A percentile compares a stretch with the other conserved stretches of the same genome.
These are phyloP conservation scores for Drosophila demipolita DNA, from an alignment of 2,888 invertebrate genomes.

Conservation along the genomic window DNA sequence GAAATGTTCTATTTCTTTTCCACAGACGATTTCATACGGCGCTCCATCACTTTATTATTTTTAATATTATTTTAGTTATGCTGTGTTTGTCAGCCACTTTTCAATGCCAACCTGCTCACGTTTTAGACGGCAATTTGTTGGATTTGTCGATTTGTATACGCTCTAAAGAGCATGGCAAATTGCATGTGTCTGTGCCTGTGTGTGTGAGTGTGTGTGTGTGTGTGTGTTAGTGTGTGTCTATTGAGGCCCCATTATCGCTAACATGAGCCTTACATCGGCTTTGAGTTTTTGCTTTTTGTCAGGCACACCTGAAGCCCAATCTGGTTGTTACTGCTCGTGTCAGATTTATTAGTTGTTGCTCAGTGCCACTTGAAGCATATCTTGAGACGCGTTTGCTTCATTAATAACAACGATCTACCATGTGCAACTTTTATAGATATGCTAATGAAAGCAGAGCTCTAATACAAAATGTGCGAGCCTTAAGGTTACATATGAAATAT, in stretches of 20 bases:
- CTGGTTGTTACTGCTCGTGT: slow-evolving; percentile 23
- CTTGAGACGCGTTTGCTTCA: slow-evolving; percentile 33
- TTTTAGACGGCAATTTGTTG: slow-evolving; percentile 73
- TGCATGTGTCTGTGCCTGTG: slow-evolving; percentile 14
- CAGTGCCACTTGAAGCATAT: slow-evolving; percentile 48
- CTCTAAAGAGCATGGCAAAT: slow-evolving; percentile 72
- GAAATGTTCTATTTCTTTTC: slow-evolving; percentile 51
- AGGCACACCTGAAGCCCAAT: slow-evolving; percentile 52
- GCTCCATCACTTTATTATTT: slow-evolving; percentile 11
- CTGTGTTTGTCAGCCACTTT: slow-evolving; percentile 47
- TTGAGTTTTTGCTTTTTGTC: slow-evolving; percentile 39
- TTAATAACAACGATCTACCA: slow-evolving; percentile 31
- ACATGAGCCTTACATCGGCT: slow-evolving; percentile 60
- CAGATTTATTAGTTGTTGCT: slow-evolving; percentile 41
- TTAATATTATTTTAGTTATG: slow-evolving; percentile 36
- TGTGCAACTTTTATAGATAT: slow-evolving; percentile 41
- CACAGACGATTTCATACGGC: slow-evolving; percentile 39
- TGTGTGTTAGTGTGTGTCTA: slow-evolving; percentile 5
- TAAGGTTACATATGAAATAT: neutral
- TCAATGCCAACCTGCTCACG: slow-evolving; percentile 77
- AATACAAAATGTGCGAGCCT: slow-evolving; percentile 2
- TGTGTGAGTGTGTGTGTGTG: neutral
- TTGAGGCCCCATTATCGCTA: slow-evolving; percentile 36
- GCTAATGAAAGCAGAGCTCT: slow-evolving; percentile 33
- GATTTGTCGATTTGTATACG: slow-evolving; percentile 57